Conservation (phyloP, 2,888 invertebrate species). For the Proisotoma minuta region DNA sequence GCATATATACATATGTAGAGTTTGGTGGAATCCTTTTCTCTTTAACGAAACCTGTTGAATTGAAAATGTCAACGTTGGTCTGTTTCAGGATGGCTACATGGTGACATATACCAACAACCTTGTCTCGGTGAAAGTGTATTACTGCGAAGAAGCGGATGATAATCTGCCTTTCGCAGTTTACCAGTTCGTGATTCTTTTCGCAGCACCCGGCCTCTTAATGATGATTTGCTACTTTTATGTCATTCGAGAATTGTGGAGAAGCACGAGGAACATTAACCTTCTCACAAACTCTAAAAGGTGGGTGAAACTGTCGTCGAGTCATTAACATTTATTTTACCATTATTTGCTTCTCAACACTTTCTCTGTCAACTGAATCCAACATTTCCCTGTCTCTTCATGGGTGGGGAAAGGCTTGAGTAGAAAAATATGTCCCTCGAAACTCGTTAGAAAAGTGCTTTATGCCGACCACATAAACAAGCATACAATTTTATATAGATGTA, state of each 20-base stretch:
- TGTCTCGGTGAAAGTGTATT: conserved; percentile 50
- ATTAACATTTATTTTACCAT: not conserved
- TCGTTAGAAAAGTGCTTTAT: no score
- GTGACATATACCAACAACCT: conserved; percentile 49
- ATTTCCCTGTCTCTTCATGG: no score
- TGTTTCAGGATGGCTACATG: conserved; percentile 41
- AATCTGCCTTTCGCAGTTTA: conserved; percentile 49
- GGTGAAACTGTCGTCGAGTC: not conserved
- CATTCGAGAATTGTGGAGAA: conserved; percentile 51
- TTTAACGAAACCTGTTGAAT: no score
- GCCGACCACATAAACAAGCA: no score
- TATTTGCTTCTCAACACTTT: not conserved
- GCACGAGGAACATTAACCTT: conserved; percentile 50
- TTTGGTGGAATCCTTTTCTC: no score
- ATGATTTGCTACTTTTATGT: conserved; percentile 51
- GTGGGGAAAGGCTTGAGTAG: no score
- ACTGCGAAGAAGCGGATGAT: conserved; percentile 49
- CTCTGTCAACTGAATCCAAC: not conserved
- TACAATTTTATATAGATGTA: no score
- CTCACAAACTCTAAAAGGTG: conserved; percentile 49
- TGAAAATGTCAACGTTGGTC: no score
- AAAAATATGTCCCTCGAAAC: no score
- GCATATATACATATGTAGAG: no score
- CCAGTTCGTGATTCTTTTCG: conserved; percentile 50
- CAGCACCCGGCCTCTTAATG: conserved; percentile 51